Conservation (phyloP, 2,797 vertebrate species). For the Argentina silus region DNA sequence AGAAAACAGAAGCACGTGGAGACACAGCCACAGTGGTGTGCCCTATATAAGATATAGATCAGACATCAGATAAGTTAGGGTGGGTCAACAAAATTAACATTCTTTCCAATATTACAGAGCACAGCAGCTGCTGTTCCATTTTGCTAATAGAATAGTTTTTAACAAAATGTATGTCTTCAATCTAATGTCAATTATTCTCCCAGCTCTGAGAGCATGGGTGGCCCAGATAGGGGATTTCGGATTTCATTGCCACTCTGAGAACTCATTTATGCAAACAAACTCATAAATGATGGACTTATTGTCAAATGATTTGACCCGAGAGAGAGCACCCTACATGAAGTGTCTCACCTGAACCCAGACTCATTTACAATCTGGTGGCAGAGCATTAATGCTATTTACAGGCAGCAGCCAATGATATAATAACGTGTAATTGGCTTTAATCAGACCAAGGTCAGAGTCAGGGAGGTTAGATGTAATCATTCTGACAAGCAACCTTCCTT, state of each 20-base stretch:
- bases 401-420: slow-evolving; percentile 23
- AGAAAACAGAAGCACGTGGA: slow-evolving; percentile 1
- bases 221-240: slow-evolving; percentile 3
- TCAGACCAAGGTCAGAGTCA: slow-evolving; percentile 1
- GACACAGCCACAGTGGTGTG: not conserved
- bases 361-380: slow-evolving; percentile 13
- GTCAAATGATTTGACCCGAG: slow-evolving; percentile 52
- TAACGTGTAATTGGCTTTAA: slow-evolving; percentile 11
- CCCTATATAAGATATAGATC: slow-evolving; percentile 1
- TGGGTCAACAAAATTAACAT: not conserved
- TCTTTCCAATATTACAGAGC: not conserved
- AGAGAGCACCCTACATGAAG: slow-evolving; percentile 27
- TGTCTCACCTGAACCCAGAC: slow-evolving; percentile 41
- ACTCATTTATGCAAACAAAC: slow-evolving; percentile 54
- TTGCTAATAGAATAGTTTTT: not conserved
- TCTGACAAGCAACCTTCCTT: slow-evolving; percentile 6
- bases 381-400: slow-evolving; percentile 21
- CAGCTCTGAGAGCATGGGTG: not conserved
- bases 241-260: slow-evolving; percentile 37
- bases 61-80: not conserved
- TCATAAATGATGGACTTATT: slow-evolving; percentile 63
- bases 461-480: slow-evolving; percentile 26
- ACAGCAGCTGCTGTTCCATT: not conserved
- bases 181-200: not conserved
- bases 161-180: not conserved